phyloP scores from a whole-genome alignment of 2,113 vertebrate genomes.

The Xerus inauris region DNA sequence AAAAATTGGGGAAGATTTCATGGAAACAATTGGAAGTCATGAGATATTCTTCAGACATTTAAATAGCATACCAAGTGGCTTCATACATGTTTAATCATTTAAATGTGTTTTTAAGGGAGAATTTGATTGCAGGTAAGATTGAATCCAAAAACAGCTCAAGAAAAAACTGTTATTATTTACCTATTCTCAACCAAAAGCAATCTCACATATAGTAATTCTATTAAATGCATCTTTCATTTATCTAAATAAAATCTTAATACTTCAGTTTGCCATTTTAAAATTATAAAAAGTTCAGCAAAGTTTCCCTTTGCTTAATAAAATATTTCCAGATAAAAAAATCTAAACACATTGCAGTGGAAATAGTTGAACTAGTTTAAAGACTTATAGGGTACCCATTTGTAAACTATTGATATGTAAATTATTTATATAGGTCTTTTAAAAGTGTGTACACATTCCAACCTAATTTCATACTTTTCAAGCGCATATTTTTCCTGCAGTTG shows the following conservation, averaged over 20 bases:
- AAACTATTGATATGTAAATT: background rate
- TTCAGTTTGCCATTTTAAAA: background rate
- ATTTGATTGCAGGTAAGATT: slow-evolving; percentile 51
- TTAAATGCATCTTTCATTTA: background rate
- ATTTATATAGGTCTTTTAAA: background rate
- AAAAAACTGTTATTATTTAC: background rate
- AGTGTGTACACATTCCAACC: background rate
- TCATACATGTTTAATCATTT: slow-evolving; percentile 33
- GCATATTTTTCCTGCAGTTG: background rate
- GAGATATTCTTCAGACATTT: slow-evolving; percentile 39
- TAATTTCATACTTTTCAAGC: background rate
- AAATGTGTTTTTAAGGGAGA: slow-evolving; percentile 28
- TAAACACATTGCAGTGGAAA: background rate
- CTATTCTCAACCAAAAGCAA: slow-evolving; percentile 9
- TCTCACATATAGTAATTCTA: background rate
- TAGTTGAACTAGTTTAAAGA: background rate
- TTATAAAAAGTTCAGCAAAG: background rate
- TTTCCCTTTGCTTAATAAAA: background rate
- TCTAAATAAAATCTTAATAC: slow-evolving; percentile 4
- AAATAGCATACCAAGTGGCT: slow-evolving; percentile 6
- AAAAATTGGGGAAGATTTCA: slow-evolving; percentile 10
- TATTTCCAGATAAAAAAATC: background rate
- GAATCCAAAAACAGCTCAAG: slow-evolving; percentile 27
- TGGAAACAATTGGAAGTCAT: slow-evolving; percentile 22
- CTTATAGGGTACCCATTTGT: background rate